Evolutionary conservation across 1,140 invertebrate genomes (phyloP).

Genomic region (Ostrea edulis): DNA sequence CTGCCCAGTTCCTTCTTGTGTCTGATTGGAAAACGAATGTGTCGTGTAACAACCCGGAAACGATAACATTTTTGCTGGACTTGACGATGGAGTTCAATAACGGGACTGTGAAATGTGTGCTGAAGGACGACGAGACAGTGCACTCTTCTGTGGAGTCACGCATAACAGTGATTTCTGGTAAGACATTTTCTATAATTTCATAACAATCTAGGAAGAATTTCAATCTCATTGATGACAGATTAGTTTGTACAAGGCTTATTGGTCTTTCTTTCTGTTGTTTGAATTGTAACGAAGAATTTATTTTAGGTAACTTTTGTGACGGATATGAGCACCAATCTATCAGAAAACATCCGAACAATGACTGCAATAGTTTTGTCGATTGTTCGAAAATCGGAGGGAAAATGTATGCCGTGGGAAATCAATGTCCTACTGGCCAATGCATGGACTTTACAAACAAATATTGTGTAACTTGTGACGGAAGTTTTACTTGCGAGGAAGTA

Average conservation of each 20-base stretch:
- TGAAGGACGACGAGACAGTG: background rate
- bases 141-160: background rate
- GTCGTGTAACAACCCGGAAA: background rate
- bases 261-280: background rate
- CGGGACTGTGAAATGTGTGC: background rate
- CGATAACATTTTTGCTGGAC: background rate
- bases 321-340: background rate
- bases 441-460: background rate
- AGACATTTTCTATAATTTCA: background rate
- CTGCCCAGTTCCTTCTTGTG: background rate
- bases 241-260: too few relatives aligned
- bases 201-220: too few relatives aligned
- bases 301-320: background rate
- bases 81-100: background rate
- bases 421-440: background rate
- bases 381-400: background rate
- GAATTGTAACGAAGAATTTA: background rate
- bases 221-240: too few relatives aligned
- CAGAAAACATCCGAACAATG: background rate
- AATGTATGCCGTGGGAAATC: background rate
- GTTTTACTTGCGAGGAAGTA: background rate
- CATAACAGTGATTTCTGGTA: background rate
- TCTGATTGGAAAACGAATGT: background rate
- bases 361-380: background rate
- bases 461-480: background rate